Evolutionary conservation across 2,888 invertebrate genomes (phyloP), one percentile per base, ranked within the genome.

Genomic region (Andrena hattorfiana): DNA sequence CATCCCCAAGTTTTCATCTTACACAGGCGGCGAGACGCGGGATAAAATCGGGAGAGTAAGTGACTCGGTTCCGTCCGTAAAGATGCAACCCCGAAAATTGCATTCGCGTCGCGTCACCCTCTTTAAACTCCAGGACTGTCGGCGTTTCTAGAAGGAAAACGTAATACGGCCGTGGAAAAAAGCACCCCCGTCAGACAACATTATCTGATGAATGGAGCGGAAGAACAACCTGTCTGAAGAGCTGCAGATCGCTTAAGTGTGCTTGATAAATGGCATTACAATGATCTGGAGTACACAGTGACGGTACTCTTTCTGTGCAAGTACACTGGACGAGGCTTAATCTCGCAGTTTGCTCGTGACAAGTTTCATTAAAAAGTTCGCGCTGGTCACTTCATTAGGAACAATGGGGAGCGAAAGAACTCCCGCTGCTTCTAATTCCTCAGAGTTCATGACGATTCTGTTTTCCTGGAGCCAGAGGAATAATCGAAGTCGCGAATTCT

Each of bases 1-100:
- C 71, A 23, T 28, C 60, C 74, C 62, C 56, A 54, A 71, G 64
- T 78, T 83, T 86, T 78, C 83, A 85, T 86, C 75, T 79, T 48
- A 56, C 68, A 30, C 49, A n/a, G 59, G 49, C 30, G 59, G 23
- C 32, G 62, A 56, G 49, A 75, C 74, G 42, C 20, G 48, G 49
- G 60, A 77, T 78, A 49, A 82, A 73, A 85, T 85, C 80, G 20
- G 48, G 30, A 54, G 26, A 32, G 51, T 71, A 70, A 85, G 63
- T 62, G 60, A 13, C 30, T 32, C 32, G 68, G 48, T 67, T 67
- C 20, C 30, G 8, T 26, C 20, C 77, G 26, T 71, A 35, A 74
- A 74, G 71, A 71, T 67, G 74, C 48, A 56, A 56, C 62, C 49
- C 3, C 32, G 59, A 81, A 82, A 74, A 78, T 82, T 71, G 68